Conservation (phyloP, 2,888 invertebrate species). For the Idaea aversata region DNA sequence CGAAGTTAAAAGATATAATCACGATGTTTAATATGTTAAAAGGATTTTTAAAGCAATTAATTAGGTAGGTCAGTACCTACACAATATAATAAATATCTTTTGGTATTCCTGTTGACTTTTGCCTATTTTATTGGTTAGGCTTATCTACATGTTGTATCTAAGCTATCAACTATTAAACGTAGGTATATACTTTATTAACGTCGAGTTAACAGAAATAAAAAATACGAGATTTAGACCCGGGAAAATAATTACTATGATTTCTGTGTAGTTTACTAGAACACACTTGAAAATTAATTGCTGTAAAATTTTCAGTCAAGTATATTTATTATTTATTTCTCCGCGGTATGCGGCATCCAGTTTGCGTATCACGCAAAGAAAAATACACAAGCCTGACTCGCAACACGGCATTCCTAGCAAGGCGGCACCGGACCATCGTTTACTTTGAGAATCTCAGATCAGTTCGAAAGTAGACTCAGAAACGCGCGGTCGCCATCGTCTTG, state of each 20-base stretch:
- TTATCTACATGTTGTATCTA: too few species aligned
- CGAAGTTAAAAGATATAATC: too few species aligned
- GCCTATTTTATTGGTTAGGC: too few species aligned
- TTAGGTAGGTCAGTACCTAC: too few species aligned
- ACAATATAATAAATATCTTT: too few species aligned
- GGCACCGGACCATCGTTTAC: constrained; percentile 31
- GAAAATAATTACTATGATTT: background rate
- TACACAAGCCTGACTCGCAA: constrained; percentile 57
- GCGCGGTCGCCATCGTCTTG: constrained; percentile 57
- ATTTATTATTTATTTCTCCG: constrained; percentile 32
- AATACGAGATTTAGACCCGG: too few species aligned
- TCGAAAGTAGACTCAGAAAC: constrained; percentile 68
- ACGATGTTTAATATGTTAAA: too few species aligned
- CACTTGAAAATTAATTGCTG: background rate
- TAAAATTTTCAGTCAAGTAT: background rate
- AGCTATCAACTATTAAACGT: too few species aligned
- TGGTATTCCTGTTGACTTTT: too few species aligned
- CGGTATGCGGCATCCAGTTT: constrained; percentile 45
- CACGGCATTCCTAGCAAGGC: constrained; percentile 67
- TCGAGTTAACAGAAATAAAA: too few species aligned
- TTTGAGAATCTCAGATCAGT: constrained; percentile 54
- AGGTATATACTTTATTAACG: too few species aligned
- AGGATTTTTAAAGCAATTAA: too few species aligned
- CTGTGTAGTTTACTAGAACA: background rate
- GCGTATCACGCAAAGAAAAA: constrained; percentile 54